phyloP scores from a whole-genome alignment of 2,888 invertebrate genomes.

The Diarsia mendica region DNA sequence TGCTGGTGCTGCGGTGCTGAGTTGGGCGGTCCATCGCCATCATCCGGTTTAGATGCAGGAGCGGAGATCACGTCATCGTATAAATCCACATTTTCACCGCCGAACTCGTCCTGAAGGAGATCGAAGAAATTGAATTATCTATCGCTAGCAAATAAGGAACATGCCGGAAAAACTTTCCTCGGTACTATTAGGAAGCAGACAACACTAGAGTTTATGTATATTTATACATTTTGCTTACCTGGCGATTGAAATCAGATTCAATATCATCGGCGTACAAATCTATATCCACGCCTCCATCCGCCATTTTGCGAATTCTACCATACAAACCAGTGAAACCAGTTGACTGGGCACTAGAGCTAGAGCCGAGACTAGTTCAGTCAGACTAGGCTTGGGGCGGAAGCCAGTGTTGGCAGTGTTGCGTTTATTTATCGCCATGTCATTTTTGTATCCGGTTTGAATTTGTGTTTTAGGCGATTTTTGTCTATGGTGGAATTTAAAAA shows the following conservation, averaged over 20 bases:
- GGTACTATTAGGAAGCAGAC: not conserved
- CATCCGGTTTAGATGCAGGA: slow-evolving; percentile 91
- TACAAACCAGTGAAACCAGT: not conserved
- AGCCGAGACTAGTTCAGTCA: not conserved
- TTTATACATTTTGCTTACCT: slow-evolving; percentile 73
- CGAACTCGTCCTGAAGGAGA: slow-evolving; percentile 93
- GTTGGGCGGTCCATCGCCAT: slow-evolving; percentile 90
- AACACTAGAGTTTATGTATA: slow-evolving; percentile 66
- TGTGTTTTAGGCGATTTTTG: slow-evolving; percentile 26
- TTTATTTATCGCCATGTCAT: no score
- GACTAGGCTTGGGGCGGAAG: slow-evolving; percentile 47
- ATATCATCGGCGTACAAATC: slow-evolving; percentile 99
- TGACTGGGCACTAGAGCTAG: not conserved
- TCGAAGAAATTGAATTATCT: slow-evolving; percentile 61
- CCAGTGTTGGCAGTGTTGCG: slow-evolving; percentile 35
- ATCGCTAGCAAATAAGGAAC: not conserved
- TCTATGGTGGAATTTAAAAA: not conserved
- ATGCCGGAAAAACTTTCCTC: slow-evolving; percentile 36
- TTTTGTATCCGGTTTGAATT: not conserved
- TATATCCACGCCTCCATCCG: slow-evolving; percentile 98
- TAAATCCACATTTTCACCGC: slow-evolving; percentile 96
- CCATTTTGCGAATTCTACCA: slow-evolving; percentile 91
- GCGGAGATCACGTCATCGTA: slow-evolving; percentile 98
- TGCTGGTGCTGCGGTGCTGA: slow-evolving; percentile 89
- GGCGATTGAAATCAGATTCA: slow-evolving; percentile 96